These are phyloP conservation scores for Semnornis frantzii DNA, from an alignment of 2,113 vertebrate genomes.

Conservation along the genomic window DNA sequence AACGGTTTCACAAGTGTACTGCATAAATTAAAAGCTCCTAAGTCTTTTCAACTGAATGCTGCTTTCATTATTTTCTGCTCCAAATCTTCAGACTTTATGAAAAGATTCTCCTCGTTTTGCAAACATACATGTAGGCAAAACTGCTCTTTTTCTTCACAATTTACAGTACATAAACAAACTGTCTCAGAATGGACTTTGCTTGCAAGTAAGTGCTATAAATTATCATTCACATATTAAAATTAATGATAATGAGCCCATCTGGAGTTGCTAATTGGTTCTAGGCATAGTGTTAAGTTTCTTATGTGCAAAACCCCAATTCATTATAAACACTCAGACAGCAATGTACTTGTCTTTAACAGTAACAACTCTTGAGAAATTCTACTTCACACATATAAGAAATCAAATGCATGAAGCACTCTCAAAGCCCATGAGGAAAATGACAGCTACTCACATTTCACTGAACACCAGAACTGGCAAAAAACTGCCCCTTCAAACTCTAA, in stretches of 20 bases:
- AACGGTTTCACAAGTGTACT: neutral
- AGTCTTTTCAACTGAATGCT: neutral
- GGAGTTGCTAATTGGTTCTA: slow-evolving; percentile 21
- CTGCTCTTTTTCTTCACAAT: neutral
- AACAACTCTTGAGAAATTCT: slow-evolving; percentile 15
- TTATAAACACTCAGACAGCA: slow-evolving; percentile 1
- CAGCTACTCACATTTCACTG: slow-evolving; percentile 19
- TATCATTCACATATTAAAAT: slow-evolving; percentile 2
- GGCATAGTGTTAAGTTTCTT: neutral
- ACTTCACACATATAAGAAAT: neutral
- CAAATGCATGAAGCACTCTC: slow-evolving; percentile 20
- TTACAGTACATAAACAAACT: neutral
- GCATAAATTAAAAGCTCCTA: neutral
- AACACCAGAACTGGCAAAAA: slow-evolving; percentile 30
- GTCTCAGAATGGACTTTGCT: neutral
- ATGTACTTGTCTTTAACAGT: neutral
- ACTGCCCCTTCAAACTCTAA: slow-evolving; percentile 23
- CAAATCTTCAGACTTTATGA: neutral
- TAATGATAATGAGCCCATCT: neutral
- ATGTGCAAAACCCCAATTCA: neutral
- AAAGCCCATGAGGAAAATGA: slow-evolving; percentile 10
- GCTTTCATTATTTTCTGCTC: neutral
- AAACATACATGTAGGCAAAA: neutral
- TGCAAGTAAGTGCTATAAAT: slow-evolving; percentile 23
- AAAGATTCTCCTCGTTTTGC: neutral